Evolutionary conservation across 2,797 vertebrate species (phyloP).

Genomic region (Fistularia tabacaria): DNA sequence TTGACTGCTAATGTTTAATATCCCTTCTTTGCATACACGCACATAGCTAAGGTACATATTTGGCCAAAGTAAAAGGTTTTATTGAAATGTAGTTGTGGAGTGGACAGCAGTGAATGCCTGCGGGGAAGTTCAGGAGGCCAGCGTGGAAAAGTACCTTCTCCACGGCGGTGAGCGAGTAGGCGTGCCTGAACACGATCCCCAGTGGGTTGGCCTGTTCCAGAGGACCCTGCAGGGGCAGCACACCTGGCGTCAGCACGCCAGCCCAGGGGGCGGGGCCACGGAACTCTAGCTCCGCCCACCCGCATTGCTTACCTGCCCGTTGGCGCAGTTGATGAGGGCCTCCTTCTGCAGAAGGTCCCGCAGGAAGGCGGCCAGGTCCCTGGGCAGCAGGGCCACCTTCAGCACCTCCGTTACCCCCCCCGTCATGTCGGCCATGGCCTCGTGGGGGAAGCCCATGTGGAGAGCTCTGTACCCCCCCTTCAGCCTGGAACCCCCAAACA

Average conservation of each 20-base stretch:
- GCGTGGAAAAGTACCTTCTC: conserved; percentile 57
- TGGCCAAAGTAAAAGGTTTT: too few species aligned
- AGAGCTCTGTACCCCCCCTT: conserved; percentile 78
- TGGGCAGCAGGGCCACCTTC: conserved; percentile 33
- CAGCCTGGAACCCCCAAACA: conserved; percentile 50
- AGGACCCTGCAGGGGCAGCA: conserved; percentile 55
- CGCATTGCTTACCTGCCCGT: conserved; percentile 49
- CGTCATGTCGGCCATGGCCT: conserved; percentile 81
- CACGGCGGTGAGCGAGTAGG: conserved; percentile 75
- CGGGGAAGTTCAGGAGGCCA: not conserved
- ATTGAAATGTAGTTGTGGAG: too few species aligned
- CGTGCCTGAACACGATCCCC: conserved; percentile 76
- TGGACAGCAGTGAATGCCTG: too few species aligned
- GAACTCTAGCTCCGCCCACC: not conserved
- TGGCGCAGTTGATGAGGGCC: conserved; percentile 78
- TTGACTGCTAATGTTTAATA: too few species aligned
- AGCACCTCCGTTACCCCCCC: conserved; percentile 72
- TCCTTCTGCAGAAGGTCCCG: conserved; percentile 62
- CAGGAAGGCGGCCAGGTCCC: conserved; percentile 49
- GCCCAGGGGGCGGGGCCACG: conserved; percentile 1
- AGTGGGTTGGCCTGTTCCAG: conserved; percentile 58
- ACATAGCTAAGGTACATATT: too few species aligned
- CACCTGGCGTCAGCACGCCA: conserved; percentile 7
- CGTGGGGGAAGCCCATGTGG: conserved; percentile 77
- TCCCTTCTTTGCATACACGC: too few species aligned